These are phyloP conservation scores for Mustelus asterias DNA, from an alignment of 2,113 vertebrate species.

Conservation along the genomic window DNA sequence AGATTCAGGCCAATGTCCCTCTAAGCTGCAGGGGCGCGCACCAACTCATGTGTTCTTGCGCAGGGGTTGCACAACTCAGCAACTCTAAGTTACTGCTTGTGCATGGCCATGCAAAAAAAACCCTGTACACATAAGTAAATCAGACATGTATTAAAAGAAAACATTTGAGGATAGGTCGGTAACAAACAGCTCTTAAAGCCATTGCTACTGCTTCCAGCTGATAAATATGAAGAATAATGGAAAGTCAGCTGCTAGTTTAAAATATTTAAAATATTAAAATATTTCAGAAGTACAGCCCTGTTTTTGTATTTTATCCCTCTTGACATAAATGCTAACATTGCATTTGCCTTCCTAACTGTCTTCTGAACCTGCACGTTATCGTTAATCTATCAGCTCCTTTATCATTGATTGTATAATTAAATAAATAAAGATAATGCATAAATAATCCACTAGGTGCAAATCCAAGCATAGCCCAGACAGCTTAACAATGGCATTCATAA, in stretches of 20 bases:
- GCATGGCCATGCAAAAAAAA: not conserved
- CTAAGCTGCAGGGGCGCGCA: not conserved
- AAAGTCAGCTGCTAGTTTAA: not conserved
- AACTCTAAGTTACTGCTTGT: not conserved
- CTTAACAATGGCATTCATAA: not conserved
- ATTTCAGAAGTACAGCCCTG: too few species aligned
- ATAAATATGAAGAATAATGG: not conserved
- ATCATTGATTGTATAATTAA: not conserved
- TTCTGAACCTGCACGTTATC: too few species aligned
- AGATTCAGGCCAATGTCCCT: not conserved
- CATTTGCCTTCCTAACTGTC: too few species aligned
- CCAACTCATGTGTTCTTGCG: not conserved
- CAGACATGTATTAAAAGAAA: not conserved
- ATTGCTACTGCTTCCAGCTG: not conserved
- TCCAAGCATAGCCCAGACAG: not conserved
- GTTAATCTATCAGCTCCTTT: not conserved
- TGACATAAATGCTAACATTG: too few species aligned
- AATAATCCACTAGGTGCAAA: not conserved
- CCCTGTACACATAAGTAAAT: not conserved
- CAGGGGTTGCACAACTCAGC: not conserved
- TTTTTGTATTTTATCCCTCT: too few species aligned
- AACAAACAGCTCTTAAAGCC: not conserved
- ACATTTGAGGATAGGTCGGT: not conserved
- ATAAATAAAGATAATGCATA: not conserved
- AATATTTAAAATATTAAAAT: too few species aligned